Base-by-base conservation (phyloP, 1,140 invertebrate genomes). In the Aricia agestis region DNA sequence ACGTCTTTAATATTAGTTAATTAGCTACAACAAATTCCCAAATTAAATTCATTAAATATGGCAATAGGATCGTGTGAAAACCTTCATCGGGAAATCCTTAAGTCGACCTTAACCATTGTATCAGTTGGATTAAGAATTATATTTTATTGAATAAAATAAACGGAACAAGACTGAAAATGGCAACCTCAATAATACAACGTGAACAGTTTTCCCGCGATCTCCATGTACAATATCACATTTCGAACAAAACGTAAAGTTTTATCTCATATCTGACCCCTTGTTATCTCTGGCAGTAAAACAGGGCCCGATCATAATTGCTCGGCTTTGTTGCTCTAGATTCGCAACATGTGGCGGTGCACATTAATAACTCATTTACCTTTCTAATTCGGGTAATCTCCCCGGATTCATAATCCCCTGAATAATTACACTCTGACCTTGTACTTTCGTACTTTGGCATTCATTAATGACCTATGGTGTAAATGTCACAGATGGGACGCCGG, bases 291-390 rank as follows among this genome's bases (percentile, higher is more conserved):
- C 52, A 67, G 74, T 73, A 81, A 74, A 74, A 67, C 70, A 74
- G 70, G 68, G 18, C 74, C 72, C 68, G 67, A 74, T 75, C 69
- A 75, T 76, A 74, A 74, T 74, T 57, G 68, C 72, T 70, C 70
- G 69, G 66, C 71, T 73, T 61, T 42, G 68, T 69, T 42, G 36
- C 42, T 63, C 6, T 68, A 42, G 68, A 72, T 73, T 74, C 63
- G 76, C 71, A 65, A 70, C 73, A 81, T 81, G 73, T 79, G 78
- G 72, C 71, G 58, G 52, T 15, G 45, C 18, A 63, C 66, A 73
- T 78, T 78, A 69, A 69, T 69, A 58, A 58, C n/a, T 41, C 66
- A 19, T 67, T 67, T 67, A 67, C 42, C 42, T 18, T 67, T 63
- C 10, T 19, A 19, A 19, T 18, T 19, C 18, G 18, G 36, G 36